These are phyloP conservation scores for Akabosia matsudoensis DNA, from an alignment of 1,140 invertebrate genomes.

Conservation along the genomic window DNA sequence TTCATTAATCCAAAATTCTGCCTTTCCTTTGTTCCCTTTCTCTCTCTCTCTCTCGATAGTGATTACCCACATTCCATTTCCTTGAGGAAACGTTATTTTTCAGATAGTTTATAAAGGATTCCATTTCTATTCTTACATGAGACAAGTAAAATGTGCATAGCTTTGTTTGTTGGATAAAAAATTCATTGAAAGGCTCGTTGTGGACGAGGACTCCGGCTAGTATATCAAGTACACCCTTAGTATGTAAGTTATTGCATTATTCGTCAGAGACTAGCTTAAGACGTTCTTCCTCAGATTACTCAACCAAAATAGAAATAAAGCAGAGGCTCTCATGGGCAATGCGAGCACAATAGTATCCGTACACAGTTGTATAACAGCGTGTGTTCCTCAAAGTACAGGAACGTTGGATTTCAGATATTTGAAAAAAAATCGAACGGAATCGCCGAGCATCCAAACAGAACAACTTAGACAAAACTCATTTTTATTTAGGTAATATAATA, in stretches of 20 bases:
- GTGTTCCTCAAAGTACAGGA: too few species aligned
- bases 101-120: conserved; percentile 2
- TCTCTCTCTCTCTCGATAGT: background rate
- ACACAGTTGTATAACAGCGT: too few species aligned
- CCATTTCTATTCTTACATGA: background rate
- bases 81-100: conserved; percentile 24
- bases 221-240: background rate
- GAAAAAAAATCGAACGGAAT: background rate
- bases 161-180: background rate
- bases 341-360: too few species aligned
- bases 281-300: background rate
- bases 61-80: conserved; percentile 2
- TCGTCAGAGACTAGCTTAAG: too few species aligned
- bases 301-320: too few species aligned
- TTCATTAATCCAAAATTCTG: too few species aligned
- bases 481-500: too few species aligned
- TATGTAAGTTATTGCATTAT: background rate
- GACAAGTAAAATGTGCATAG: background rate
- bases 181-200: background rate
- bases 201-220: background rate
- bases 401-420: too few species aligned
- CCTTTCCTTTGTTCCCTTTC: too few species aligned
- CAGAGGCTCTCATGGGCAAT: too few species aligned
- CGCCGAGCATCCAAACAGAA: too few species aligned
- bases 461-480: too few species aligned